Evolutionary conservation across 2,888 invertebrate species (phyloP), one percentile per base, ranked within the genome.

Genomic region (Gryllus longicercus): DNA sequence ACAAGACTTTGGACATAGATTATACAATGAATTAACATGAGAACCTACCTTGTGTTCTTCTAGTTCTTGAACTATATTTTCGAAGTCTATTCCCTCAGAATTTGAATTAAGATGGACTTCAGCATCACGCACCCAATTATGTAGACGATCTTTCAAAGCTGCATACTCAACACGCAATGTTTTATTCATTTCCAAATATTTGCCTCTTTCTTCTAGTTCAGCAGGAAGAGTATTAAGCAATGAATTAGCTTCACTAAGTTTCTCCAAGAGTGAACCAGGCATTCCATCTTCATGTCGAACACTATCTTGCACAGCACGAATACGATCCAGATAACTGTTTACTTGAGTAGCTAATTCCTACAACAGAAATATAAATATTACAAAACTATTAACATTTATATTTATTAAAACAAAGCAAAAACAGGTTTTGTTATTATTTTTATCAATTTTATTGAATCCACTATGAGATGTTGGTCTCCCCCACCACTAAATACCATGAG

Each of bases 81-180:
- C 94, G 85, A 96, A 96, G 86, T 97, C 95, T 11, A 97, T 93
- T 18, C 96, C 96, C 83, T 94, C 93, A 85, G 94, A 94, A 82
- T 93, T 92, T 85, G 93, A 92, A 82, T 92, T 91, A 38, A 97
- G 87, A 76, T 94, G 91, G 78, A 93, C 91, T 83, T 93, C 93
- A 0, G 96, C 95, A 85, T 95, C 94, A 84, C 93, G 93, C 1
- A 95, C 92, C 95, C 96, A 96, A 79, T 91, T 91, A 84, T 92
- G 93, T 11, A 97, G 90, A 86, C 94, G 93, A 77, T 94, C 92
- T 2, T 94, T 93, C 10, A 94, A 88, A 78, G 91, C 90, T 83
- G 93, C 91, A 85, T 96, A 96, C 83, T 94, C 92, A 83, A 94
- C 89, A 38, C 96, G 91, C 82, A 93, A 90, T 82, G 92, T 91